Base-by-base conservation (phyloP, 1,140 invertebrate genomes). In the Caenorhabditis latens region DNA sequence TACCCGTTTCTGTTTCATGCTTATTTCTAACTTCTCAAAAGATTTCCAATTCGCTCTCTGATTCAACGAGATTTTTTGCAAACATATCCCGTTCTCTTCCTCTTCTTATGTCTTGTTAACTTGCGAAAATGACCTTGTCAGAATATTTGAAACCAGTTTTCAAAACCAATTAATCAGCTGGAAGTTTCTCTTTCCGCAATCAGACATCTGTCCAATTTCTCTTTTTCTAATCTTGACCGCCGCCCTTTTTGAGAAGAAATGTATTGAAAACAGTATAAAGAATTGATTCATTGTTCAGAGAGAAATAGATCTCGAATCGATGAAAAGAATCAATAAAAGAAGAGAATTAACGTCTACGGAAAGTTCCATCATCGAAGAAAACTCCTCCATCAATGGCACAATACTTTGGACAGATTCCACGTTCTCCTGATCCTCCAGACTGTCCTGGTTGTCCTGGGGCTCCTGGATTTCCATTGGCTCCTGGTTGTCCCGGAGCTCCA, bases 381-480 rank as follows among this genome's bases (percentile, higher is more conserved):
- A 84, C 82, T 61, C 53, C 53, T 46, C 82, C 53, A 61, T 84
- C 57, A 21, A 84, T 84, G 21, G 57, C 82, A 32, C 71, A 79
- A 32, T 79, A 79, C 9, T 79, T 79, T 79, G 71, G 71, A 79
- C 71, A 79, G 21, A 91, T 84, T 84, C 84, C 84, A 53, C 50
- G 55, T 21, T 84, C 61, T 67, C 84, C 84, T 14, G 84, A 24
- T 65, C 58, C 84, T 65, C 84, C 84, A 48, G 58, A n/a, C n/a
- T 50, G 40, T 84, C 84, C 84, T 50, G 57, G 57, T 24, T 67
- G 85, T 50, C 88, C 88, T 32, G 88, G 86, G 32, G 79, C 75
- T 87, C 87, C 87, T 63, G 84, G 84, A 32, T 85, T 84, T 82
- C 87, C 87, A 65, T 87, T 48, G 19, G 57, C 32, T 63, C 88